Evolutionary conservation across 2,113 vertebrate genomes (phyloP).

Genomic region (Channa maculata): DNA sequence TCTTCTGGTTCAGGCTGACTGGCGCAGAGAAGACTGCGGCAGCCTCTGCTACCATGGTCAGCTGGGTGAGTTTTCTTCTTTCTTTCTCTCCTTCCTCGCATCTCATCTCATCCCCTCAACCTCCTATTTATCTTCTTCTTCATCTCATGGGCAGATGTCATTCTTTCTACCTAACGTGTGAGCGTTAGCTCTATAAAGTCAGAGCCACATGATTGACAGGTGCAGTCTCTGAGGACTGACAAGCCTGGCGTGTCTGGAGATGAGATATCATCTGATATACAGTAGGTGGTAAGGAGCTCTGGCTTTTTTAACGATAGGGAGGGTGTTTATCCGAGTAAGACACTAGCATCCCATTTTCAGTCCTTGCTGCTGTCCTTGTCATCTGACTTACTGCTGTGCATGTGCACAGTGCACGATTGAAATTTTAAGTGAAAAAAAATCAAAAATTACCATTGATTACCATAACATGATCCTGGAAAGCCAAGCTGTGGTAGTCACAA

Average conservation of each 20-base stretch:
- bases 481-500: constrained; percentile 16
- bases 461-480: background rate
- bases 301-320: constrained; percentile 16
- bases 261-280: constrained; percentile 21
- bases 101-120: constrained; percentile 41
- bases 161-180: constrained; percentile 53
- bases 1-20: constrained; percentile 58
- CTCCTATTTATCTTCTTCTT: constrained; percentile 31
- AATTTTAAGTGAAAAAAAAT: constrained; percentile 25
- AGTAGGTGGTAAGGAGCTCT: constrained; percentile 38
- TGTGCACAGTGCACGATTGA: constrained; percentile 26
- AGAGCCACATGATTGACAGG: constrained; percentile 64
- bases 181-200: constrained; percentile 51
- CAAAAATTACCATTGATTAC: constrained; percentile 11
- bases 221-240: constrained; percentile 45
- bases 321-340: constrained; percentile 25
- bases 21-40: constrained; percentile 69
- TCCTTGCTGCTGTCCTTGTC: constrained; percentile 44
- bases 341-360: constrained; percentile 23
- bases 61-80: constrained; percentile 73
- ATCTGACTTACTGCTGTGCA: constrained; percentile 28
- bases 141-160: constrained; percentile 45
- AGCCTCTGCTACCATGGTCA: constrained; percentile 55
- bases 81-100: constrained; percentile 44
- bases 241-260: constrained; percentile 40